A percentile compares a stretch with the other conserved stretches of the same genome.
Evolutionary conservation across 2,797 vertebrate species (phyloP).

Genomic region (Salmo trutta): DNA sequence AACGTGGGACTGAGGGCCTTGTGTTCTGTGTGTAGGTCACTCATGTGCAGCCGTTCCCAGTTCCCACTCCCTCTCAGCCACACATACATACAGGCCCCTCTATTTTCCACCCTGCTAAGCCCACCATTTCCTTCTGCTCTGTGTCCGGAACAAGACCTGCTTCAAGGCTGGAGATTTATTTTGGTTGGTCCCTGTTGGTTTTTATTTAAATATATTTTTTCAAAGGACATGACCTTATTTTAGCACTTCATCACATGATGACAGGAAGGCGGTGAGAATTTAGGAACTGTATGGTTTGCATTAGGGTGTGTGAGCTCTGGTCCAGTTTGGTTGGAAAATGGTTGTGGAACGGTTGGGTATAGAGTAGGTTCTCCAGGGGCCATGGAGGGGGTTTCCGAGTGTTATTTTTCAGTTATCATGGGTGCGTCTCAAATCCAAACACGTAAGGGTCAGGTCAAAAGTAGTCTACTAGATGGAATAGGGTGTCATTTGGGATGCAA

Average conservation of each 20-base stretch:
- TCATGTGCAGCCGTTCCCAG: slow-evolving; percentile 50
- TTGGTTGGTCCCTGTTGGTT: slow-evolving; percentile 61
- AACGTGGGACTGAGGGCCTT: slow-evolving; percentile 63
- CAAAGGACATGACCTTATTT: slow-evolving; percentile 67
- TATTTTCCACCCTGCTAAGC: slow-evolving; percentile 61
- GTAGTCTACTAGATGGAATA: too few relatives aligned
- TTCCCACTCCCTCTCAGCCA: slow-evolving; percentile 50
- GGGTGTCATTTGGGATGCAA: too few relatives aligned
- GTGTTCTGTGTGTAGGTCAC: slow-evolving; percentile 64
- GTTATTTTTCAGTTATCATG: slow-evolving; percentile 41
- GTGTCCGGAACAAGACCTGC: slow-evolving; percentile 59
- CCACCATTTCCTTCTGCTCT: slow-evolving; percentile 49
- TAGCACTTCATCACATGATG: slow-evolving; percentile 59
- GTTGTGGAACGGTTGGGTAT: not conserved
- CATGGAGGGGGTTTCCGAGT: not conserved
- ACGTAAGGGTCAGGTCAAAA: not conserved
- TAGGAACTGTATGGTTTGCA: slow-evolving; percentile 36
- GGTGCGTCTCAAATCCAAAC: not conserved
- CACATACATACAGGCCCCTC: slow-evolving; percentile 59
- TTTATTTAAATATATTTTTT: slow-evolving; percentile 65
- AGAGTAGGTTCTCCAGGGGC: not conserved
- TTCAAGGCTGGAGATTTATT: slow-evolving; percentile 67
- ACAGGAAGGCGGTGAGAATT: slow-evolving; percentile 25
- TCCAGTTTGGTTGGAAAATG: slow-evolving; percentile 43
- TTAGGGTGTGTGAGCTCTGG: slow-evolving; percentile 5